phyloP scores from a whole-genome alignment of 2,113 vertebrate species.

The Onychostruthus taczanowskii region DNA sequence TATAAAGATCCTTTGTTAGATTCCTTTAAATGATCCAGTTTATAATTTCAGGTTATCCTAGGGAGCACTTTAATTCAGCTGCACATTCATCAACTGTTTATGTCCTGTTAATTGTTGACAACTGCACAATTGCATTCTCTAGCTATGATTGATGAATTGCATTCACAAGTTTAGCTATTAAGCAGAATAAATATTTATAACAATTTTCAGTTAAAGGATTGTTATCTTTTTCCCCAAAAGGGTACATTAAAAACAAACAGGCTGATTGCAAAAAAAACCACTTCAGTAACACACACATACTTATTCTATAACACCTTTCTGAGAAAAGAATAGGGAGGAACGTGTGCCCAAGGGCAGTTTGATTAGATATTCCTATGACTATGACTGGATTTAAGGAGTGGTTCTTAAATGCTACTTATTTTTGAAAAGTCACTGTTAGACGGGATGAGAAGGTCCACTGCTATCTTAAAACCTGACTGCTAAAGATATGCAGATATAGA shows the following conservation, averaged over 20 bases:
- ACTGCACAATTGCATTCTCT: constrained; percentile 81
- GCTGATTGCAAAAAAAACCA: neutral
- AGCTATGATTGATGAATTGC: constrained; percentile 80
- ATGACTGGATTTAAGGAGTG: neutral
- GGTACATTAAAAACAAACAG: constrained; percentile 62
- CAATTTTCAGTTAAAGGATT: constrained; percentile 74
- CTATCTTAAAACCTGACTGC: neutral
- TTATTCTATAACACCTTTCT: neutral
- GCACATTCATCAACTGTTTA: constrained; percentile 86
- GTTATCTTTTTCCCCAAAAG: constrained; percentile 68
- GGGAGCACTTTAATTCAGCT: constrained; percentile 80
- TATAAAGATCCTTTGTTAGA: constrained; percentile 85
- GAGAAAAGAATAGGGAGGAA: neutral
- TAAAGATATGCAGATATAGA: neutral
- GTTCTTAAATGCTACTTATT: neutral
- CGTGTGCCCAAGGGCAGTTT: neutral
- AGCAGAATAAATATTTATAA: constrained; percentile 81
- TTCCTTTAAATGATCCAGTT: constrained; percentile 82
- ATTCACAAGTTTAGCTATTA: constrained; percentile 71
- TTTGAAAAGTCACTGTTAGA: neutral
- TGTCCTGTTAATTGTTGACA: constrained; percentile 87
- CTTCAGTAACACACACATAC: neutral
- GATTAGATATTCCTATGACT: neutral
- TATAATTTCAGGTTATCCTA: constrained; percentile 82
- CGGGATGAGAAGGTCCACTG: neutral